phyloP scores from a whole-genome alignment of 2,113 vertebrate genomes.

The Harpagus bidentatus region DNA sequence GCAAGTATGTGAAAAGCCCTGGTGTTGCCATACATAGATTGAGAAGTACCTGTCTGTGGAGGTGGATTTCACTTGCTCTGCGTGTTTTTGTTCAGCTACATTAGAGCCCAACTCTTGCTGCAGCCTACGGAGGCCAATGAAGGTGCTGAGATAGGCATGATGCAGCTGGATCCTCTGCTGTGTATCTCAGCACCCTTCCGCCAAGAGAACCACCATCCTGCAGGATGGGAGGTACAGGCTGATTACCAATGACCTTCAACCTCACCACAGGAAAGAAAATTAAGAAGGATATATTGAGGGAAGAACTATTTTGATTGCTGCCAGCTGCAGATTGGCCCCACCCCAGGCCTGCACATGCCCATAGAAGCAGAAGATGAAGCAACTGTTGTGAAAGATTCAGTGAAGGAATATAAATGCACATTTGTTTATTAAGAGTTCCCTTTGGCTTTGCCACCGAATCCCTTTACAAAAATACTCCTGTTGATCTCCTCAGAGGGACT shows the following conservation, averaged over 20 bases:
- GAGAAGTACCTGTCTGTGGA: neutral
- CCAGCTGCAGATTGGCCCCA: neutral
- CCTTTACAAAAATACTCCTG: neutral
- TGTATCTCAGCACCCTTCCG: neutral
- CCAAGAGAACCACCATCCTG: neutral
- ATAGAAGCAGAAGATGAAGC: neutral
- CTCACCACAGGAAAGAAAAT: neutral
- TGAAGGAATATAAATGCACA: neutral
- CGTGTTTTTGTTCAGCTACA: neutral
- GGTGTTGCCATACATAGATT: no score
- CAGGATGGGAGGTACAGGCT: neutral
- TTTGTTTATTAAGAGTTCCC: slow-evolving; percentile 15
- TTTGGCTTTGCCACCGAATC: neutral
- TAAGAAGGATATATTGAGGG: neutral
- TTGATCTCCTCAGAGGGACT: slow-evolving; percentile 58
- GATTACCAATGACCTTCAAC: neutral
- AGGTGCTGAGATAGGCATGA: neutral
- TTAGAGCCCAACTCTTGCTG: neutral
- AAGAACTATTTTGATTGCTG: neutral
- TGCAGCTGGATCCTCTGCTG: neutral
- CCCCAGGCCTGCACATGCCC: neutral
- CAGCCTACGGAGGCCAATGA: neutral
- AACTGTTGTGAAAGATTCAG: neutral
- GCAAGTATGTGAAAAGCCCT: neutral
- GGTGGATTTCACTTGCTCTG: neutral